Base-by-base conservation (phyloP, 1,140 invertebrate species). In the Babylonia areolata region DNA sequence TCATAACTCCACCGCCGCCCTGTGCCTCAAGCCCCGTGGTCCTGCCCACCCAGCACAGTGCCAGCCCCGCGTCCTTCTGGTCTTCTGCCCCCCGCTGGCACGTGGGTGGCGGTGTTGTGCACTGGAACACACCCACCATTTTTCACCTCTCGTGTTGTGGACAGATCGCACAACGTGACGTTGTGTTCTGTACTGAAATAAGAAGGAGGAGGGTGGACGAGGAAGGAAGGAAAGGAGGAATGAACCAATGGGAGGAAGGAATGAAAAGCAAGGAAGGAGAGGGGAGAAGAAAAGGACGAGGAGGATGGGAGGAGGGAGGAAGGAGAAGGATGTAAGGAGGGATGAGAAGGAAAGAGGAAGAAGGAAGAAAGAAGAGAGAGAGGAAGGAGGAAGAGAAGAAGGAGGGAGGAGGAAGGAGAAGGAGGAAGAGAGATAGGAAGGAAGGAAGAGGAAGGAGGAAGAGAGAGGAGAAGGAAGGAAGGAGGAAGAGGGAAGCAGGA, bases 1-100 rank as follows among this genome's bases (percentile, higher is more conserved):
- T 77, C 75, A 77, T 77, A 77, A 77, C 75, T 77, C 11, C 35
- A 37, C 23, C 75, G 31, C 9, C n/a, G 6, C 71, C 71, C 64
- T 23, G 15, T 1, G 31, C 31, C 71, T 20, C 31, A n/a, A 11
- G 31, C 71, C 71, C 71, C 31, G 0, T 17, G 12, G 9, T 51
- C 58, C 9, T 37, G 2, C 73, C 39, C 5, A 2, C 73, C 73
- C 37, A 15, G 2, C 73, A 5, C 73, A 3, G 3, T 37, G 2
- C 39, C 73, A 9, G 12, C 23, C 58, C 28, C 58, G n/a, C n/a
- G n/a, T 11, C 58, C 28, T 6, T 64, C 58, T 64, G 15, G 15
- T 23, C 28, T 23, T 64, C 58, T 64, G 5, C 28, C 58, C 28
- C 58, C 28, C 58, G 15, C 58, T 64, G 15, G 5, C 58, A 28